A percentile compares a stretch with the other conserved stretches of the same genome.
Conservation (phyloP, 2,113 vertebrate genomes). For the Beaufortia kweichowensis region DNA sequence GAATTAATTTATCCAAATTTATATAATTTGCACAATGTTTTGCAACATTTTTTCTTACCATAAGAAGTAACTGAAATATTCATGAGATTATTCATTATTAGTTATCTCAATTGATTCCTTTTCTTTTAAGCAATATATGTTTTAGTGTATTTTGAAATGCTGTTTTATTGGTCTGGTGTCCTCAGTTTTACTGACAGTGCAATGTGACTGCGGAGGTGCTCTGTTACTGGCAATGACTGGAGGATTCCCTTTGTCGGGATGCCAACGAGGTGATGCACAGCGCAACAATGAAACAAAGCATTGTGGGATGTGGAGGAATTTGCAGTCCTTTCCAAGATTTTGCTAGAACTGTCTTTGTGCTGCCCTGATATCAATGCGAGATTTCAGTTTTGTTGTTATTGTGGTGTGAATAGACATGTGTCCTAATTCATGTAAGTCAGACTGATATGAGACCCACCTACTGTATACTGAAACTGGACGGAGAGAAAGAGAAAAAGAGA, state of each 20-base stretch:
- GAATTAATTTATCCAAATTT: too few species aligned
- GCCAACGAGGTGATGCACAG: background rate
- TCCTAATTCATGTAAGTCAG: background rate
- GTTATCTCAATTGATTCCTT: too few species aligned
- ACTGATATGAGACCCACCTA: constrained; percentile 32
- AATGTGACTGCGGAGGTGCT: constrained; percentile 6
- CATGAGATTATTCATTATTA: too few species aligned
- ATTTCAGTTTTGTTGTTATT: constrained; percentile 35
- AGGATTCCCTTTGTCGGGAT: constrained; percentile 24
- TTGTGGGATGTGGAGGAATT: constrained; percentile 45
- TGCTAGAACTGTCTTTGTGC: constrained; percentile 33
- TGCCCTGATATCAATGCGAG: constrained; percentile 27
- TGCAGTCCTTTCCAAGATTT: constrained; percentile 13
- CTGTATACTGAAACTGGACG: background rate
- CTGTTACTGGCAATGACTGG: background rate
- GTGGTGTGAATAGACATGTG: constrained; percentile 16
- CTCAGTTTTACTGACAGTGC: background rate
- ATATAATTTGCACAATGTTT: too few species aligned
- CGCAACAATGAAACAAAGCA: constrained; percentile 32
- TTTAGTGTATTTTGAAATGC: background rate
- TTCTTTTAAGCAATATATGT: too few species aligned
- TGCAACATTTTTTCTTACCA: too few species aligned
- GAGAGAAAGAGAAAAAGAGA: background rate
- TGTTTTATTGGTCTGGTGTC: background rate
- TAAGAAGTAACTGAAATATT: too few species aligned